Evolutionary conservation across 1,140 invertebrate genomes (phyloP), one percentile per base, ranked within the genome.

Genomic region (Bombus haemorrhoidalis): DNA sequence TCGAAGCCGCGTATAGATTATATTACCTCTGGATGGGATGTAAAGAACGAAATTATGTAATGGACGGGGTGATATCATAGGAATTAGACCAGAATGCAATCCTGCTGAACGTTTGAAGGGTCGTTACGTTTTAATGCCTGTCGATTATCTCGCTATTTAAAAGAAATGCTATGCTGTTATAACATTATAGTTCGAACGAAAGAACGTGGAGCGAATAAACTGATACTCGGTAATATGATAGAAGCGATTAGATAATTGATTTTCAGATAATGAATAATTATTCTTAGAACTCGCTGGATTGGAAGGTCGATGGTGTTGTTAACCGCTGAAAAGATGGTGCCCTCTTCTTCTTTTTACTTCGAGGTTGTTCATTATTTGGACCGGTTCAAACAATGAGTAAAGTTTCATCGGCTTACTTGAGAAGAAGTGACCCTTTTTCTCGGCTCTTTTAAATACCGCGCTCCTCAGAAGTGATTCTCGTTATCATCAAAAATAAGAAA

Each of bases 1-100:
- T 43, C 59, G 8, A 39, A 62, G 83, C 76, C 69, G 47, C 69
- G 59, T 80, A 73, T 80, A 86, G 80, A 89, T 89, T 81, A 86
- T 22, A 53, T 53, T 53, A 53, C 47, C 76, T 66, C 25, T 64
- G 25, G 59, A 53, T 39, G 37, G 79, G 47, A 72, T 69, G 59
- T 68, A n/a, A 32, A 86, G 78, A 74, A 32, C 39, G n/a, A 39
- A 81, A 89, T 88, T 87, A 87, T 76, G 12, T 39, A 18, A 62
- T 64, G 43, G 71, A 13, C 57, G 28, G 37, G 15, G 6, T 43
- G 43, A 82, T 81, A 78, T 78, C 80, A 83, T 86, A 62, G 66
- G 47, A 34, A 80, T 39, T 25, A 22, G 57, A 59, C 25, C 10
- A 15, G 1, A 13, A 3, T 8, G 59, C 18, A 28, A 43, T 78